Evolutionary conservation across 2,113 vertebrate species (phyloP).

Genomic region (Periophthalmus modestus): DNA sequence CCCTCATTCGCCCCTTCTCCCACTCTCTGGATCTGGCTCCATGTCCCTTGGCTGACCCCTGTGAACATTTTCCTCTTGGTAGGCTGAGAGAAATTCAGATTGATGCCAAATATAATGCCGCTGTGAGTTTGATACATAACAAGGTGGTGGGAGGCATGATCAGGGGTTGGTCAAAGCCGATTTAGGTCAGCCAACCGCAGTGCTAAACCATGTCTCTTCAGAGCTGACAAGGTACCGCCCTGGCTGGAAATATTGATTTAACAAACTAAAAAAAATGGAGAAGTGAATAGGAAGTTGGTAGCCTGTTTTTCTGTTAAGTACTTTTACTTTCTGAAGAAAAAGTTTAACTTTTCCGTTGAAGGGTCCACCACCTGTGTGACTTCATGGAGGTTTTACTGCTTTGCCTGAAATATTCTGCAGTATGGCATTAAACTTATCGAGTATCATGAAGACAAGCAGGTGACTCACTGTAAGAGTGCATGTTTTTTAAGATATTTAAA

Average conservation of each 20-base stretch:
- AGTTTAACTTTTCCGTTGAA: too few species aligned
- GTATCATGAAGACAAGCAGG: too few species aligned
- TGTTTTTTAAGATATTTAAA: too few species aligned
- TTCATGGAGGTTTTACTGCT: too few species aligned
- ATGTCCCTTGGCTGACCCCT: conserved; percentile 86
- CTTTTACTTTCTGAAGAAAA: too few species aligned
- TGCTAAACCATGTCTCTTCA: conserved; percentile 33
- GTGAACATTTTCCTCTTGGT: conserved; percentile 78
- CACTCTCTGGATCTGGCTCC: conserved; percentile 74
- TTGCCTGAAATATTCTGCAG: too few species aligned
- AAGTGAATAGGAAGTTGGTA: background rate
- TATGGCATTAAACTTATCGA: too few species aligned
- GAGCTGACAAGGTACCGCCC: conserved; percentile 17
- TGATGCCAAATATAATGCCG: conserved; percentile 77
- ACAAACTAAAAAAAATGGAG: background rate
- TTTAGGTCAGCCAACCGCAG: conserved; percentile 59
- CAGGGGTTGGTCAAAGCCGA: conserved; percentile 68
- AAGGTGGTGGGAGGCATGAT: conserved; percentile 72
- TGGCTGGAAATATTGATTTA: conserved; percentile 10
- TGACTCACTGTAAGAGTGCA: too few species aligned
- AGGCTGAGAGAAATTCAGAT: conserved; percentile 74
- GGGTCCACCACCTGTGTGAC: too few species aligned
- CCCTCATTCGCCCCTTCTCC: conserved; percentile 48
- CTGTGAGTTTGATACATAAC: conserved; percentile 71
- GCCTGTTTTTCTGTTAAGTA: too few species aligned